Conservation (phyloP, 2,888 invertebrate genomes). For the Amphipoea oculea region DNA sequence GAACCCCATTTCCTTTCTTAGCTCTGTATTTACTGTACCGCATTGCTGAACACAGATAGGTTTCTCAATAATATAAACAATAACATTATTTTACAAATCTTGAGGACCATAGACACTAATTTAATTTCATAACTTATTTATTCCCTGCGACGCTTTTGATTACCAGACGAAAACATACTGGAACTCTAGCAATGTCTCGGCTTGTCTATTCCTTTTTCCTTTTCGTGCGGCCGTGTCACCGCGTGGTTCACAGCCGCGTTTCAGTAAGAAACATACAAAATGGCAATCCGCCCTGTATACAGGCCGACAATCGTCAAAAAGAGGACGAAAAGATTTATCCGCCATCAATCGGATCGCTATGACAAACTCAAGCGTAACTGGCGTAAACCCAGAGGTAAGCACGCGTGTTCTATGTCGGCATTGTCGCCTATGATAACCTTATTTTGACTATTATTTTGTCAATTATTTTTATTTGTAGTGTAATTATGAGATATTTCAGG, state of each 20-base stretch:
- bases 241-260: slow-evolving; percentile 89
- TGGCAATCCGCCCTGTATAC: slow-evolving; percentile 97
- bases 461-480: neutral
- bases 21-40: neutral
- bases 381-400: slow-evolving; percentile 98
- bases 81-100: neutral
- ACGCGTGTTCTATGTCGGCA: slow-evolving; percentile 52
- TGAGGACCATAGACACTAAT: slow-evolving; percentile 51
- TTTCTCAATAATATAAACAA: neutral
- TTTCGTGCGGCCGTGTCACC: slow-evolving; percentile 90
- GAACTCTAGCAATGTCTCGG: slow-evolving; percentile 80
- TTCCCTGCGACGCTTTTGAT: slow-evolving; percentile 28
- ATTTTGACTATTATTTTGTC: slow-evolving; percentile 27
- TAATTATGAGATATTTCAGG: neutral
- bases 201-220: slow-evolving; percentile 88
- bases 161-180: slow-evolving; percentile 75
- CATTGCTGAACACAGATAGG: neutral
- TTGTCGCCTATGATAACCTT: slow-evolving; percentile 51
- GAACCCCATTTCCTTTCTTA: neutral
- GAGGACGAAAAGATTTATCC: slow-evolving; percentile 99
- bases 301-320: slow-evolving; percentile 98
- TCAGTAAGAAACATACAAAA: slow-evolving; percentile 89
- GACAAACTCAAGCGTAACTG: slow-evolving; percentile 98
- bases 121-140: slow-evolving; percentile 24
- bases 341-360: slow-evolving; percentile 99